phyloP scores from a whole-genome alignment of 2,888 invertebrate genomes.

The Cistogaster globosa region DNA sequence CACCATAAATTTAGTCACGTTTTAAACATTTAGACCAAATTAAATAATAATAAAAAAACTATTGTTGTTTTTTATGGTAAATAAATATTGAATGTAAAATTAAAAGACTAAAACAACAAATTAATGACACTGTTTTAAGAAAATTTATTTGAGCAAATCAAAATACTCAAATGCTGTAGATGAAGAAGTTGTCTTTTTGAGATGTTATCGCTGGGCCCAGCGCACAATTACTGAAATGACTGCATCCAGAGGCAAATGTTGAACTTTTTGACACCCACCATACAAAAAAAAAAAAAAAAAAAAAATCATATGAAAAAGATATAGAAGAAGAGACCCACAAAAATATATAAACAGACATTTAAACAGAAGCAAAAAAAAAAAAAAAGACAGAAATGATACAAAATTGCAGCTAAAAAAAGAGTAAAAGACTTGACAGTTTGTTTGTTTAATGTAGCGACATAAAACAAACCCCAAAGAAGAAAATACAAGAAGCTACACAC shows the following conservation, averaged over 20 bases:
- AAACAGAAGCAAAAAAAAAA: slow-evolving; percentile 38
- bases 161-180: slow-evolving; percentile 37
- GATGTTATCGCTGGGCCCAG: slow-evolving; percentile 79
- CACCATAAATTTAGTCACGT: slow-evolving; percentile 80
- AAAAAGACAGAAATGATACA: background rate
- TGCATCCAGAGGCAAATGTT: slow-evolving; percentile 75
- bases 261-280: slow-evolving; percentile 81
- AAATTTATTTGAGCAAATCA: slow-evolving; percentile 63
- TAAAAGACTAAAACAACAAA: slow-evolving; percentile 4
- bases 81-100: slow-evolving; percentile 14
- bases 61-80: slow-evolving; percentile 6
- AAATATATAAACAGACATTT: background rate
- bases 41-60: slow-evolving; percentile 55
- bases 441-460: slow-evolving; percentile 19
- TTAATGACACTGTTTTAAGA: slow-evolving; percentile 47
- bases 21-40: slow-evolving; percentile 77
- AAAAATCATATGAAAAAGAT: slow-evolving; percentile 34
- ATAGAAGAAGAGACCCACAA: slow-evolving; percentile 49
- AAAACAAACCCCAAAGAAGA: background rate
- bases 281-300: slow-evolving; percentile 58
- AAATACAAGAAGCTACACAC: background rate
- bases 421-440: slow-evolving; percentile 24
- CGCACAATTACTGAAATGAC: slow-evolving; percentile 79
- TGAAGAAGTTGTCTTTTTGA: slow-evolving; percentile 43
- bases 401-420: slow-evolving; percentile 35